These are phyloP conservation scores for Microcaecilia unicolor DNA, from an alignment of 2,797 vertebrate species.

Conservation along the genomic window DNA sequence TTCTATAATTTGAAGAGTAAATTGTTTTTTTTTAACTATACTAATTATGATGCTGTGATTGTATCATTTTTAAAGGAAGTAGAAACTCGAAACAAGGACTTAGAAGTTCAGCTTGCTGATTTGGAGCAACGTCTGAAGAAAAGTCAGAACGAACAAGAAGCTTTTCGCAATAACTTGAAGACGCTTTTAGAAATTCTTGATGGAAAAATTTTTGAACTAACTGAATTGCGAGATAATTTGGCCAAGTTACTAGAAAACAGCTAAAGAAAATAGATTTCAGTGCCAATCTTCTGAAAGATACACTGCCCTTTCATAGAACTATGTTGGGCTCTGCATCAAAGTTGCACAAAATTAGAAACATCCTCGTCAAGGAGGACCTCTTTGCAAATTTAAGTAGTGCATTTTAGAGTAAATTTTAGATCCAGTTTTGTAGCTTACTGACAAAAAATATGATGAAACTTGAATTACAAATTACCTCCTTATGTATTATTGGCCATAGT, in stretches of 20 bases:
- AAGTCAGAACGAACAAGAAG: slow-evolving; percentile 92
- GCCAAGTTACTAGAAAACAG: slow-evolving; percentile 92
- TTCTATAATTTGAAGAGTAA: too few relatives aligned
- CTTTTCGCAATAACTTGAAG: slow-evolving; percentile 94
- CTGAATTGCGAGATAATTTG: slow-evolving; percentile 93
- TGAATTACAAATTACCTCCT: slow-evolving; percentile 71
- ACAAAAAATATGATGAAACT: slow-evolving; percentile 47
- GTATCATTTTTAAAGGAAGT: slow-evolving; percentile 78
- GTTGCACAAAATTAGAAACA: slow-evolving; percentile 59
- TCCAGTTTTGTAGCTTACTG: slow-evolving; percentile 46
- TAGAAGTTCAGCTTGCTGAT: slow-evolving; percentile 85
- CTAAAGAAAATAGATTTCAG: slow-evolving; percentile 64
- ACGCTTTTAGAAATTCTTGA: slow-evolving; percentile 96
- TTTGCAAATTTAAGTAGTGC: slow-evolving; percentile 59
- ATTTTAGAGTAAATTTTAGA: slow-evolving; percentile 59
- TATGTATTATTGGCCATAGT: slow-evolving; percentile 65
- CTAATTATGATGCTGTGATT: too few relatives aligned
- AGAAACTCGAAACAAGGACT: slow-evolving; percentile 84
- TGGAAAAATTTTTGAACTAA: slow-evolving; percentile 97
- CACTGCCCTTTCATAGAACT: slow-evolving; percentile 56
- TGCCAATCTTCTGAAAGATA: slow-evolving; percentile 56
- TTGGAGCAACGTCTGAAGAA: slow-evolving; percentile 91
- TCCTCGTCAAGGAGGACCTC: slow-evolving; percentile 44
- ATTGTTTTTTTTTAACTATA: too few relatives aligned
- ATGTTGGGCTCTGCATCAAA: slow-evolving; percentile 60